Evolutionary conservation across 1,140 invertebrate genomes (phyloP), one percentile per base, ranked within the genome.

Genomic region (Oncopodura yosiiana): DNA sequence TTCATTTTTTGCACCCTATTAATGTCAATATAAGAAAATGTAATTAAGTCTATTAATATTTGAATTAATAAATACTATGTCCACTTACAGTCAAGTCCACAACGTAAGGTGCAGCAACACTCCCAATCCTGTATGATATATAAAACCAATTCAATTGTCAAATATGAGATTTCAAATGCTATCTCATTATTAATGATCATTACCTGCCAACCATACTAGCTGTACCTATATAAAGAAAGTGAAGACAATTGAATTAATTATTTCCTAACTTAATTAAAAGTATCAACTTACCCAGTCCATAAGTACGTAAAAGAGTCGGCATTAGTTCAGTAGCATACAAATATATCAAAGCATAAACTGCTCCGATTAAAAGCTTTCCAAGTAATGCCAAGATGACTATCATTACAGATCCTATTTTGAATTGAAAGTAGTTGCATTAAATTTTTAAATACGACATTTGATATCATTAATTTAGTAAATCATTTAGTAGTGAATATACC

Each of bases 311-410:
- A 1, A 69, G 64, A 1, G 74, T 76, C 0, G 74, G 73, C 51
- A 68, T 67, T 1, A 70, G 26, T 59, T 76, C 74, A 9, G 73
- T 70, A 4, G 73, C 70, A 58, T 74, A 76, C 4, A 76, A 62
- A 49, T 74, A 75, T 14, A 72, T 64, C 0, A 72, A 64, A 38
- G 68, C 67, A 61, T 73, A 74, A 1, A 71, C 65, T 14, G 66
- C 68, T 6, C 71, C 70, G 54, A 73, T 69, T 44, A 67, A 66
- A 56, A 73, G 70, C 55, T 73, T 73, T 14, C 73, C 74, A 39
- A 69, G 43, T 16, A 75, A 60, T 12, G 72, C 69, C 46, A 74
- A 27, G 2, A 46, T 36, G 3, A 60, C 34, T 11, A 59, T 52
- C 2, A 36, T 12, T 12, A 46, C 21, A 3, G 54, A 59, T 12